Evolutionary conservation across 2,797 vertebrate genomes (phyloP).

Genomic region (Muraenolepis orangiensis): DNA sequence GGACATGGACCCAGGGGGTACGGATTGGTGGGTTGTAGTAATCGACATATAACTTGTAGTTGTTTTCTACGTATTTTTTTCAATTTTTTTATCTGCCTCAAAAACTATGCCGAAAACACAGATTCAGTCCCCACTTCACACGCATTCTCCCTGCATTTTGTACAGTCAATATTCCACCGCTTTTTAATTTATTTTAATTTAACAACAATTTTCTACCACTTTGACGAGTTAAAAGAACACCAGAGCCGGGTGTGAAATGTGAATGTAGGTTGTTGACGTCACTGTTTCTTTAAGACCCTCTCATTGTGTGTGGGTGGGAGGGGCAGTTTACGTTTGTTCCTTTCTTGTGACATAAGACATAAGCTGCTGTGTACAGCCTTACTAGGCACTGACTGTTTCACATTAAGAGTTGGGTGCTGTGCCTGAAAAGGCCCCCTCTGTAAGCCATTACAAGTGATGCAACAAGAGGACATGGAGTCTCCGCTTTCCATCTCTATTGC

Average conservation of each 20-base stretch:
- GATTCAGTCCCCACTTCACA: not conserved
- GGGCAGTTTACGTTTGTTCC: constrained; percentile 10
- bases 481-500: not conserved
- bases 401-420: constrained; percentile 37
- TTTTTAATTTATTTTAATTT: no score
- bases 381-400: constrained; percentile 47
- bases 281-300: constrained; percentile 14
- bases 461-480: constrained; percentile 8
- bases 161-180: not conserved
- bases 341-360: constrained; percentile 27
- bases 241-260: constrained; percentile 47
- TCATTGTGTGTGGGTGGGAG: not conserved
- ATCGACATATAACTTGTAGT: not conserved
- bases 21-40: not conserved
- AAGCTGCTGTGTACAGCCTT: constrained; percentile 27
- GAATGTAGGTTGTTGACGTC: constrained; percentile 69
- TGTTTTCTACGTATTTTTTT: not conserved
- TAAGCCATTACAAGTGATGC: constrained; percentile 31
- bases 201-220: not conserved
- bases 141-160: not conserved
- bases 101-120: not conserved
- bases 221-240: not conserved
- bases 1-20: not conserved
- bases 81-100: not conserved
- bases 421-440: constrained; percentile 44